Percentiles rank a stretch among this genome's conserved stretches.
Conservation (phyloP, 1,140 invertebrate genomes). For the Amphibalanus amphitrite region DNA sequence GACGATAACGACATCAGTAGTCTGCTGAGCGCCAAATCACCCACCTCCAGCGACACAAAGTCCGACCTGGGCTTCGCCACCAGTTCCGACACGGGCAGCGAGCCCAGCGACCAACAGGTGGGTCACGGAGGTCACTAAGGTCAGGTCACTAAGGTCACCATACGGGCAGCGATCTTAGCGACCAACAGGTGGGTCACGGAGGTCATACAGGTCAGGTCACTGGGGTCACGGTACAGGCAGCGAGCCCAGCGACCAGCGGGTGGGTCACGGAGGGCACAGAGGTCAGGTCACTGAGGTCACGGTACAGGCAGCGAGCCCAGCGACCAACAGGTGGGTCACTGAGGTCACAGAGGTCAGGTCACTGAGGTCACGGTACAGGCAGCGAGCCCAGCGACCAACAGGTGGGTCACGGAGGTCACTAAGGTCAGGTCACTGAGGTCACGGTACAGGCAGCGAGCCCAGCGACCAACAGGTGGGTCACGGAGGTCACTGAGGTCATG, state of each 20-base stretch:
- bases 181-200: neutral
- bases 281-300: too few relatives aligned
- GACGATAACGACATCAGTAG: slow-evolving; percentile 8
- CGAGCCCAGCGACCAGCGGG: too few relatives aligned
- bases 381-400: slow-evolving; percentile 10
- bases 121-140: neutral
- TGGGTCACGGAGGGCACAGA: too few relatives aligned
- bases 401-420: neutral
- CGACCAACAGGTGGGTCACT: neutral
- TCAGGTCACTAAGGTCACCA: neutral
- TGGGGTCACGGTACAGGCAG: too few relatives aligned
- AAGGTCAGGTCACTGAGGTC: too few relatives aligned
- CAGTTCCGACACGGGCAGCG: slow-evolving; percentile 18
- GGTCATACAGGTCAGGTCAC: neutral
- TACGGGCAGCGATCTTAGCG: too few relatives aligned
- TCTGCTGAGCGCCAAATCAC: slow-evolving; percentile 13
- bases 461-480: too few relatives aligned
- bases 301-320: slow-evolving; percentile 16
- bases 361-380: slow-evolving; percentile 17
- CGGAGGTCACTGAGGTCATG: too few relatives aligned
- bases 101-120: slow-evolving; percentile 5
- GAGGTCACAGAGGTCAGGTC: too few relatives aligned
- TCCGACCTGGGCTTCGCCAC: slow-evolving; percentile 19
- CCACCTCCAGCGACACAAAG: slow-evolving; percentile 21
- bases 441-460: too few relatives aligned